A percentile compares a stretch with the other conserved stretches of the same genome.
These are phyloP conservation scores for Enteromius trimaculatus DNA, from an alignment of 2,797 vertebrate genomes.

Conservation along the genomic window DNA sequence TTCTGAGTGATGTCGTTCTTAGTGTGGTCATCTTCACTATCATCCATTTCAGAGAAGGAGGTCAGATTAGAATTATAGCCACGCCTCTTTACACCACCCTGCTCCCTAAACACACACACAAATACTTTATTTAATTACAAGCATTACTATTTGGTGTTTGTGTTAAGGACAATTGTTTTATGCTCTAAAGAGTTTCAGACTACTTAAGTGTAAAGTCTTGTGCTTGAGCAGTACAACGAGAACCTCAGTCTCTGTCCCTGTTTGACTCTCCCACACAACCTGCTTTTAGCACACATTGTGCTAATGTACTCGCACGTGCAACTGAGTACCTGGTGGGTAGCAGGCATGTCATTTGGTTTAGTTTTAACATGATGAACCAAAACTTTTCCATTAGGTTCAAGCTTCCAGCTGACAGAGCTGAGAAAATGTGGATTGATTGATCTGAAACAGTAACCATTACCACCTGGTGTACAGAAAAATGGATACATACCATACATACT, in stretches of 20 bases:
- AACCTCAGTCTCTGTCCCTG: constrained; percentile 7
- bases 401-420: neutral
- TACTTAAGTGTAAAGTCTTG: constrained; percentile 1
- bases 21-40: constrained; percentile 61
- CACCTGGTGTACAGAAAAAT: neutral
- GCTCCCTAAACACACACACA: constrained; percentile 65
- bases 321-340: constrained; percentile 10
- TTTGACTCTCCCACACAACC: constrained; percentile 30
- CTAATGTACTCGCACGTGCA: constrained; percentile 23
- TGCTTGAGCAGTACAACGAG: constrained; percentile 10
- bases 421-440: neutral
- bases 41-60: constrained; percentile 79
- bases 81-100: constrained; percentile 45
- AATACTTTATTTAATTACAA: constrained; percentile 16
- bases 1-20: constrained; percentile 57
- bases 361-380: constrained; percentile 10
- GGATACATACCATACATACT: constrained; percentile 20
- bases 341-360: neutral
- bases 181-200: neutral
- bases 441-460: neutral
- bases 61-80: constrained; percentile 64
- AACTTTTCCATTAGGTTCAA: constrained; percentile 5
- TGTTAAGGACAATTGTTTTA: neutral
- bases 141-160: neutral
- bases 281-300: constrained; percentile 26